Evolutionary conservation across 2,797 vertebrate genomes (phyloP), one percentile per base, ranked within the genome.

Genomic region (Oryzias sinensis): DNA sequence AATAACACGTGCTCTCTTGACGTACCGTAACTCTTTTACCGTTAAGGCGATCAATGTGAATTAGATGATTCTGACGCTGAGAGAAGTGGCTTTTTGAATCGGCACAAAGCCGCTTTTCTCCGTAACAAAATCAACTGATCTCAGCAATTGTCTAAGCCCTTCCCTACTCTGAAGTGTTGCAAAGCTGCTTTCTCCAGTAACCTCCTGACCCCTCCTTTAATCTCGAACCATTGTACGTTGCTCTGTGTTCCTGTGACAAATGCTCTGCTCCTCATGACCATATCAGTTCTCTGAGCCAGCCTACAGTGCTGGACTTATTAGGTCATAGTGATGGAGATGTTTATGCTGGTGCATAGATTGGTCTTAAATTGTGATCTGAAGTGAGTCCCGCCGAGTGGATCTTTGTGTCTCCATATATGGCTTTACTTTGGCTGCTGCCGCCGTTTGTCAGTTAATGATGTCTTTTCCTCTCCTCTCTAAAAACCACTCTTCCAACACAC

Each of bases 251-350:
- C 57, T 71, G 67, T 62, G 74, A 77, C 75, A 70, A 61, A 14
- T 14, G 3, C n/a, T 65, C 74, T 76, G 70, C 63, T 72, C 70
- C 63, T 72, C 79, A 71, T 85, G 82, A 82, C 84, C 77, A 75
- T 77, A 77, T 82, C 65, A 17, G 82, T 68, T 57, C 60, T 54
- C 14, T 16, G 64, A 79, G 58, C 42, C 48, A 8, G 72, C 65
- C 58, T 62, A 59, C 49, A 6, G 56, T 0, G 43, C 48, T 84
- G 76, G 76, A 84, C 87, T 85, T 88, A 87, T 88, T 88, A 79
- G 85, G 87, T 70, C 79, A 88, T 80, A 45, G 59, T 56, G 73
- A 68, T 61, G 65, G 55, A 51, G 78, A 56, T 84, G 84, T 87
- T 81, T 86, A 78, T 75, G 70, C 64, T 40, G 53, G 67, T 65